These are phyloP conservation scores for Stegana nigrithorax DNA, from an alignment of 2,888 invertebrate species.

Conservation along the genomic window DNA sequence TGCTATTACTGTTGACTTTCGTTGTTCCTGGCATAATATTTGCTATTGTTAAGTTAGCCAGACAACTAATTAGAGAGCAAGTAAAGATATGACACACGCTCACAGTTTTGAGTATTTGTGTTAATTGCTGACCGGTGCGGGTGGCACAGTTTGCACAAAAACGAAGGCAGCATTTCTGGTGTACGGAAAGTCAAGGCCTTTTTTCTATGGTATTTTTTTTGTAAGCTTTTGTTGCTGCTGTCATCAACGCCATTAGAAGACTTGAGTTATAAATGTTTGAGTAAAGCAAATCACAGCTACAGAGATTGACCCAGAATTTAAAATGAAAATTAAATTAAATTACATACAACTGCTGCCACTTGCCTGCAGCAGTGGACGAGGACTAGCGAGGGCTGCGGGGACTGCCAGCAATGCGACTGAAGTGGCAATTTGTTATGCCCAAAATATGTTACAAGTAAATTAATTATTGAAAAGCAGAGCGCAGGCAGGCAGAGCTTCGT, in stretches of 20 bases:
- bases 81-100: too few species aligned
- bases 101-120: too few species aligned
- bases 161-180: too few species aligned
- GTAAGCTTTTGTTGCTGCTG: neutral
- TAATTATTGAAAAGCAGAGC: slow-evolving; percentile 49
- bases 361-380: neutral
- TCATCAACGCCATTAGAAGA: neutral
- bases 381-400: neutral
- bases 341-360: slow-evolving; percentile 7
- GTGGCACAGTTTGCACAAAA: too few species aligned
- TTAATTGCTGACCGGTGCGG: too few species aligned
- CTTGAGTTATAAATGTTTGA: slow-evolving; percentile 14
- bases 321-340: slow-evolving; percentile 17
- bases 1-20: too few species aligned
- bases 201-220: neutral
- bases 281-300: slow-evolving; percentile 1
- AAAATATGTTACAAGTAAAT: slow-evolving; percentile 52
- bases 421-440: slow-evolving; percentile 16
- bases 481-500: neutral
- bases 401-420: neutral
- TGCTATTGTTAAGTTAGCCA: too few species aligned
- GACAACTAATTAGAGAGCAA: too few species aligned
- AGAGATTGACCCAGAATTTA: slow-evolving; percentile 11
- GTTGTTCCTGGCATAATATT: too few species aligned
- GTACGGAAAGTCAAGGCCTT: too few species aligned